A percentile compares a stretch with the other conserved stretches of the same genome.
These are phyloP conservation scores for Dicycla oo DNA, from an alignment of 2,888 invertebrate genomes.

Conservation along the genomic window DNA sequence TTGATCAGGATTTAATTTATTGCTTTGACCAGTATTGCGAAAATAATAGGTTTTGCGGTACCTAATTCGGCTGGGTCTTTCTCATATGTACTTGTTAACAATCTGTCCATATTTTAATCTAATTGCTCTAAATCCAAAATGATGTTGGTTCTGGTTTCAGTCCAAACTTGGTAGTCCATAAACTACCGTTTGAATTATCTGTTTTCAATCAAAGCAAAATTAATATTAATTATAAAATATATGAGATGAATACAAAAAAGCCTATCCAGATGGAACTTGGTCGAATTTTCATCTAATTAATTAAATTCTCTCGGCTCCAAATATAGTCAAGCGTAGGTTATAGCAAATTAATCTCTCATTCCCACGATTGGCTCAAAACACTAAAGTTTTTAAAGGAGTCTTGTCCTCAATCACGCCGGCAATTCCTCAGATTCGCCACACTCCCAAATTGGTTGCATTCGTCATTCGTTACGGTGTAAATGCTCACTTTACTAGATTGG, in stretches of 20 bases:
- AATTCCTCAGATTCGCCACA: conserved; percentile 58
- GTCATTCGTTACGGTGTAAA: conserved; percentile 64
- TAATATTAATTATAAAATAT: conserved; percentile 22
- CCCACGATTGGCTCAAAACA: conserved; percentile 8
- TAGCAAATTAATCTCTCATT: conserved; percentile 9
- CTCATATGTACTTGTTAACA: not conserved
- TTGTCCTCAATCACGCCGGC: conserved; percentile 48
- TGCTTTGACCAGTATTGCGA: conserved; percentile 1
- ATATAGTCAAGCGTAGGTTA: conserved; percentile 21
- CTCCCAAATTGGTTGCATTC: conserved; percentile 59
- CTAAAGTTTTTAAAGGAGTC: conserved; percentile 20
- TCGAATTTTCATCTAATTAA: conserved; percentile 12
- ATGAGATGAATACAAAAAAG: not conserved
- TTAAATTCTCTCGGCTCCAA: conserved; percentile 39
- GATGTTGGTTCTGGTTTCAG: not conserved
- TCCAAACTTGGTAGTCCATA: conserved; percentile 16
- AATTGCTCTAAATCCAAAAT: conserved; percentile 7
- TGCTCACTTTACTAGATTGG: conserved; percentile 58
- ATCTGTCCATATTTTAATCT: conserved; percentile 12
- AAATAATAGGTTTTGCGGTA: conserved; percentile 10
- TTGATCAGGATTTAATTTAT: conserved; percentile 33
- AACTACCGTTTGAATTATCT: not conserved
- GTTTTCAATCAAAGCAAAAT: conserved; percentile 21
- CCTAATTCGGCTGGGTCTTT: not conserved
- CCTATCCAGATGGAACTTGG: not conserved